Evolutionary conservation across 2,797 vertebrate genomes (phyloP), one percentile per base, ranked within the genome.

Genomic region (Craterocephalus amniculus): DNA sequence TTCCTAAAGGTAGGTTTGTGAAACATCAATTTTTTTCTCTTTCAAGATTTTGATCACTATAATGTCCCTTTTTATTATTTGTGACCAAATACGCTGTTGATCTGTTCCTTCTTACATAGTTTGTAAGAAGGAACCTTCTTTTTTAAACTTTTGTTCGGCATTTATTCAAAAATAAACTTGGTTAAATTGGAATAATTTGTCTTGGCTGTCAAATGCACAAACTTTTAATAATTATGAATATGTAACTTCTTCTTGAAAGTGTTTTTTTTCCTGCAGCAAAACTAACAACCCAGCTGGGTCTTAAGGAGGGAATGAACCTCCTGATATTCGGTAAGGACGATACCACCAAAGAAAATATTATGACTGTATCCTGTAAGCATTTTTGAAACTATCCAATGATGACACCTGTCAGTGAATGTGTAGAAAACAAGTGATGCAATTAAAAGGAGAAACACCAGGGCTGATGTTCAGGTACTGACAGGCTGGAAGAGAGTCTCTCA

Each of bases 371-470:
- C 51, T 43, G 61, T 54, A 66, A 40, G 76, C 76, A 70, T 80
- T 82, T 76, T 74, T 51, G 55, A 52, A 56, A 72, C 31, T 48
- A 57, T 74, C 61, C 51, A 52, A 20, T 49, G 63, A 68, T 73
- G 48, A 67, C 29, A 62, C 54, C 55, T 76, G 67, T 72, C 72
- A 79, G 78, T 69, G 78, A 68, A 81, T 87, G 63, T 81, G 80
- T 38, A 78, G 60, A 84, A 89, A 74, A 80, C 78, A 86, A 88
- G 70, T 84, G 83, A 68, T 43, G 63, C 78, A 72, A 83, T 85
- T 79, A 82, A 76, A 67, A 69, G 68, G 70, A 75, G 63, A 72
- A 77, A 70, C 65, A 69, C 64, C 73, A 59, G 20, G 31, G 32
- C 58, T 78, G 87, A 84, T 16, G 58, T 55, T 27, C 26, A 80